Percentiles rank a stretch among this genome's conserved stretches.
Conservation (phyloP, 2,113 vertebrate species). For the Rhea americana region DNA sequence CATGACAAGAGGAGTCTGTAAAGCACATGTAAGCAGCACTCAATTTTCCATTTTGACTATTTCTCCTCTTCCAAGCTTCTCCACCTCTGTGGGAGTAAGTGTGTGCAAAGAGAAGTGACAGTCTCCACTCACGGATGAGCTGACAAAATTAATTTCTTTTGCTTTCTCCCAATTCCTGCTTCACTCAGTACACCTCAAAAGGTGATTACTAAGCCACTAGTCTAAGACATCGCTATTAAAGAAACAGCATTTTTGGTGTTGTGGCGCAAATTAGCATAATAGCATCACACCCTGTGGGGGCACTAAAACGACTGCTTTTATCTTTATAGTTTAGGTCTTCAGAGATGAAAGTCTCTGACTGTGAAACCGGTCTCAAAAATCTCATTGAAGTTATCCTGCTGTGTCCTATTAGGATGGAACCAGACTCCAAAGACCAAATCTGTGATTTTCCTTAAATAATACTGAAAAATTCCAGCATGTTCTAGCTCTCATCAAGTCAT, state of each 20-base stretch:
- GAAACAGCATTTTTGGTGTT: conserved; percentile 6
- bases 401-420: conserved; percentile 26
- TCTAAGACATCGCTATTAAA: conserved; percentile 28
- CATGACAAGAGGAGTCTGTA: conserved; percentile 10
- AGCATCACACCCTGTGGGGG: conserved; percentile 41
- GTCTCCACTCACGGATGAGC: neutral
- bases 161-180: conserved; percentile 22
- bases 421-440: neutral
- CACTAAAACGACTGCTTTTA: conserved; percentile 59
- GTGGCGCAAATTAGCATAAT: conserved; percentile 50
- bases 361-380: conserved; percentile 55
- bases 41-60: conserved; percentile 30
- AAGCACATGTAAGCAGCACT: neutral
- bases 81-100: neutral
- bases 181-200: conserved; percentile 29
- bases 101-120: neutral
- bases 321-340: conserved; percentile 43
- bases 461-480: neutral
- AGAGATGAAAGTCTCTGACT: conserved; percentile 26
- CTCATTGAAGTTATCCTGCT: conserved; percentile 34
- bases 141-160: conserved; percentile 36
- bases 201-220: conserved; percentile 22
- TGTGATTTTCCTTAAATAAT: neutral
- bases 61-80: conserved; percentile 7
- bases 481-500: neutral